These are phyloP conservation scores for Loxodonta africana DNA, from an alignment of 2,113 vertebrate species.

Conservation along the genomic window DNA sequence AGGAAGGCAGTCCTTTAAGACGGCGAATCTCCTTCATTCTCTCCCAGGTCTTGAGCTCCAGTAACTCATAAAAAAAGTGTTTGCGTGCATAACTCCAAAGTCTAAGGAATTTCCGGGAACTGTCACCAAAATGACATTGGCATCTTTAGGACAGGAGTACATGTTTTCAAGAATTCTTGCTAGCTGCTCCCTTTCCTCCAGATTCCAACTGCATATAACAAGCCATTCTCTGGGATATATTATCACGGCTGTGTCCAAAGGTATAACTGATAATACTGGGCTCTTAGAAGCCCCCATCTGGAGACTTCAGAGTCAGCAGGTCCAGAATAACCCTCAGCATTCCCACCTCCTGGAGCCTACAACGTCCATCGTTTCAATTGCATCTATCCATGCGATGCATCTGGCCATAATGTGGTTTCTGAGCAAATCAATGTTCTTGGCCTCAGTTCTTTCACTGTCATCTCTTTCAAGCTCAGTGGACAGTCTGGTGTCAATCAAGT, in stretches of 20 bases:
- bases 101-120: constrained; percentile 70
- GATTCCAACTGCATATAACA: background rate
- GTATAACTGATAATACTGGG: constrained; percentile 57
- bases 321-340: background rate
- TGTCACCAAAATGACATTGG: constrained; percentile 56
- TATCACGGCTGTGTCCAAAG: background rate
- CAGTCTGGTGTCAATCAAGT: background rate
- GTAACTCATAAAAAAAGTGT: constrained; percentile 56
- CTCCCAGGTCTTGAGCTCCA: constrained; percentile 28
- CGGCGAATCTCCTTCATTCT: background rate
- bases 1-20: background rate
- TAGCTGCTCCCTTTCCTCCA: constrained; percentile 4
- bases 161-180: constrained; percentile 60
- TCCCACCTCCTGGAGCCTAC: background rate
- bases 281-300: constrained; percentile 71
- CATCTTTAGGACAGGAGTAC: background rate
- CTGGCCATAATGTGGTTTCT: background rate
- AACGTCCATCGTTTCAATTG: accelerated
- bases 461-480: background rate
- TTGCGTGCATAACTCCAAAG: constrained; percentile 54
- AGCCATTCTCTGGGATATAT: background rate
- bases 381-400: background rate
- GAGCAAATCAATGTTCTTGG: background rate
- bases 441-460: background rate
- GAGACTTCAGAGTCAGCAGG: constrained; percentile 71